These are phyloP conservation scores for Augochlorella aurata DNA, from an alignment of 2,888 invertebrate genomes.

Conservation along the genomic window DNA sequence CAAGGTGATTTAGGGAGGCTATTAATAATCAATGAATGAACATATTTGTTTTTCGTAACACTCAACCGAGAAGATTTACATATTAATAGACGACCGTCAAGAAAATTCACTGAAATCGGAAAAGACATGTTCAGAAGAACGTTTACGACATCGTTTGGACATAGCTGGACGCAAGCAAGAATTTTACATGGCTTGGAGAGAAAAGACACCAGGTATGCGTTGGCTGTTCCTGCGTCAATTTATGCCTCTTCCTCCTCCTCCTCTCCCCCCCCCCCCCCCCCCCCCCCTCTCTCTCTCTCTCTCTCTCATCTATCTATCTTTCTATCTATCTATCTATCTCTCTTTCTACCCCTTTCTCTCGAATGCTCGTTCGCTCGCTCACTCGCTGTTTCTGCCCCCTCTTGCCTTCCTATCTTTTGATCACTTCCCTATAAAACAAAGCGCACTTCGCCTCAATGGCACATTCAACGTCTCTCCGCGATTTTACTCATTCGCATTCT, in stretches of 20 bases:
- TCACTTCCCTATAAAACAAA: conserved; percentile 70
- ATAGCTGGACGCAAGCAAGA: conserved; percentile 44
- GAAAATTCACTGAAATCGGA: conserved; percentile 28
- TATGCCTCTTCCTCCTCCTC: neutral
- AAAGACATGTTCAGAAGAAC: conserved; percentile 40
- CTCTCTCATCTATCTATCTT: no score
- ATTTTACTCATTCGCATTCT: conserved; percentile 26
- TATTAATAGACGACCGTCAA: conserved; percentile 75
- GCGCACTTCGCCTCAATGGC: conserved; percentile 55
- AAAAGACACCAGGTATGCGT: conserved; percentile 25
- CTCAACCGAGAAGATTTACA: conserved; percentile 68
- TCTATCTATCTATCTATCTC: no score
- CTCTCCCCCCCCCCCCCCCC: neutral
- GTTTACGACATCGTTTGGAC: conserved; percentile 45
- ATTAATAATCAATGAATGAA: conserved; percentile 64
- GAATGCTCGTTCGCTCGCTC: neutral
- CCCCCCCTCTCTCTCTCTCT: neutral
- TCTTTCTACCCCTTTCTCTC: neutral
- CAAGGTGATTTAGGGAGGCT: conserved; percentile 31
- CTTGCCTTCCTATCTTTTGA: conserved; percentile 29
- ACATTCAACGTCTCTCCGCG: conserved; percentile 60
- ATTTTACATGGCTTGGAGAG: conserved; percentile 63
- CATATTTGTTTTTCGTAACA: conserved; percentile 66
- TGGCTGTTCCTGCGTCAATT: conserved; percentile 21
- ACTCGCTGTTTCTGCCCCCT: neutral